Percentiles rank a stretch among this genome's conserved stretches.
These are phyloP conservation scores for Drosophila asahinai DNA, from an alignment of 1,140 invertebrate species.

Conservation along the genomic window DNA sequence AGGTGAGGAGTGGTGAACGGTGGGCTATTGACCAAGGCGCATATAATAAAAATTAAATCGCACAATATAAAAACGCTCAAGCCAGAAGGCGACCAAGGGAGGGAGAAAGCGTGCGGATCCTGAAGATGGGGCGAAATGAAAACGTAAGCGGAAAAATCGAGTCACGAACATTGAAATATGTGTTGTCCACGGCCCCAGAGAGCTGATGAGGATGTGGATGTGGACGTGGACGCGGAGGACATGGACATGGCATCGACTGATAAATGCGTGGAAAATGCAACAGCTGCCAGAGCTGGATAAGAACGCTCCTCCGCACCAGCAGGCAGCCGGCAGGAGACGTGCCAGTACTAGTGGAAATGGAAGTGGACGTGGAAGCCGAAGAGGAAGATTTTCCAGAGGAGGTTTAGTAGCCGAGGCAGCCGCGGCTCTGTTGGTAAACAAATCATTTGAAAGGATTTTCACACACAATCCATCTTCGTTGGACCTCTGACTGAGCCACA, in stretches of 20 bases:
- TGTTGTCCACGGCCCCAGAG: slow-evolving; percentile 61
- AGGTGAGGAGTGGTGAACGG: slow-evolving; percentile 3
- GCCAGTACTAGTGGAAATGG: slow-evolving; percentile 10
- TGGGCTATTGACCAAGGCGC: slow-evolving; percentile 72
- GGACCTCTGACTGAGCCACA: slow-evolving; percentile 49
- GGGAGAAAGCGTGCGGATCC: background rate
- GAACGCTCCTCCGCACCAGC: slow-evolving; percentile 16
- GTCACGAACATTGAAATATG: slow-evolving; percentile 84
- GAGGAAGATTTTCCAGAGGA: slow-evolving; percentile 37
- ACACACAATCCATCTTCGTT: slow-evolving; percentile 82
- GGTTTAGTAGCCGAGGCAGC: slow-evolving; percentile 33
- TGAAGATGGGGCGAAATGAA: slow-evolving; percentile 50
- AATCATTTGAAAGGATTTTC: slow-evolving; percentile 84
- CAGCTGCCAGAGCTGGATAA: slow-evolving; percentile 79
- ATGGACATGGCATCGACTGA: slow-evolving; percentile 63
- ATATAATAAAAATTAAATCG: slow-evolving; percentile 83
- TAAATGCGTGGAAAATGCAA: slow-evolving; percentile 84
- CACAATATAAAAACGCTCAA: slow-evolving; percentile 75
- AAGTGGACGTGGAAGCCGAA: slow-evolving; percentile 1
- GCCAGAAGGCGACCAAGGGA: slow-evolving; percentile 12
- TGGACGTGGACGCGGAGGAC: slow-evolving; percentile 52
- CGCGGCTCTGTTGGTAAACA: slow-evolving; percentile 79
- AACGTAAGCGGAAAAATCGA: slow-evolving; percentile 73
- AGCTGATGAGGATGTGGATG: slow-evolving; percentile 73
- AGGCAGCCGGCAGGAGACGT: slow-evolving; percentile 42